Conservation (phyloP, 92 coral and sea anemone genomes). For the Bergia sp. region DNA sequence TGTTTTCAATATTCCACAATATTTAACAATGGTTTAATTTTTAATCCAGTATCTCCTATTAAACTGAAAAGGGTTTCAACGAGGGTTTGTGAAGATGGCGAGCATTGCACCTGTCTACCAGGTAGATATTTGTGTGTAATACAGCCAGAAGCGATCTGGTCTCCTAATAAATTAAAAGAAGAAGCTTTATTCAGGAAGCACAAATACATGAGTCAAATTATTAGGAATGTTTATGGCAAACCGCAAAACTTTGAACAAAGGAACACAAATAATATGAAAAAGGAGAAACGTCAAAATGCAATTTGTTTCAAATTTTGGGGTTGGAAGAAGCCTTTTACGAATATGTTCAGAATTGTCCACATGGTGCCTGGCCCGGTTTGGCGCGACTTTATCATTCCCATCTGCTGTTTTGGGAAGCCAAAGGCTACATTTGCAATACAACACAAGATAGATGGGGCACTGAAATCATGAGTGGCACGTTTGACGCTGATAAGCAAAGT, state of each 20-base stretch:
- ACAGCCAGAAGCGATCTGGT: background rate
- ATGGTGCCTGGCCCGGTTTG: background rate
- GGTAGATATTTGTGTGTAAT: background rate
- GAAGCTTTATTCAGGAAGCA: background rate
- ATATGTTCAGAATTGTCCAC: background rate
- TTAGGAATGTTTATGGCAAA: background rate
- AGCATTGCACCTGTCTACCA: background rate
- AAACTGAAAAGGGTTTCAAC: background rate
- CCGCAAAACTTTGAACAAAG: background rate
- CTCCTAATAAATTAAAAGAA: too few species aligned
- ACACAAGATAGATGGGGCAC: background rate
- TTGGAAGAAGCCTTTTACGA: background rate
- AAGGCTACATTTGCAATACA: background rate
- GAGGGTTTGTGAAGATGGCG: background rate
- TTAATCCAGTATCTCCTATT: background rate
- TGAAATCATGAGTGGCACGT: background rate
- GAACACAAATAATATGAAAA: background rate
- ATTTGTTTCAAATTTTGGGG: background rate
- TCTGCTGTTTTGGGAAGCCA: background rate
- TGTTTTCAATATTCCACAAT: background rate
- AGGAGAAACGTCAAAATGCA: background rate
- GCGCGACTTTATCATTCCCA: background rate
- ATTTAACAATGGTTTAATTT: too few species aligned
- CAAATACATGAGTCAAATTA: too few species aligned
- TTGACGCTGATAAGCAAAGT: background rate